Evolutionary conservation across 2,888 invertebrate species (phyloP), one percentile per base, ranked within the genome.

Genomic region (Molanna angustata): DNA sequence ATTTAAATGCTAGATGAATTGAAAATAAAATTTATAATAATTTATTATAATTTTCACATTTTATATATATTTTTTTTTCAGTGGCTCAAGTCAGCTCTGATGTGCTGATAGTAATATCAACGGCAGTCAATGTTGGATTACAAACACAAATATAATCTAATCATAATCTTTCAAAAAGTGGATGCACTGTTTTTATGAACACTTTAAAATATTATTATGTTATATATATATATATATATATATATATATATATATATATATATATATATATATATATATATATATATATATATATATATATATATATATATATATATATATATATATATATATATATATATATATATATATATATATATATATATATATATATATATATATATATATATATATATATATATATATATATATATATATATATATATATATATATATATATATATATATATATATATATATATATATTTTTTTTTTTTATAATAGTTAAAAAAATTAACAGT

Each of bases 51-150:
- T 46, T 16, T 18, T 16, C 6, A 45, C 3, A 13, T 13, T 1
- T 17, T 52, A 4, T 9, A 47, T 52, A 33, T 61, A 62, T 63
- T 67, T 69, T 67, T 67, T 61, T 85, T 82, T 63, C 79, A 88
- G 86, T 88, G 88, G 87, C 77, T 88, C 61, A 84, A 86, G 69
- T 84, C 84, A 60, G 83, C 86, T 19, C 70, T 87, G 58, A 85
- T 82, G 68, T 87, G 85, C 69, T 87, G 75, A 52, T 35, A 35
- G 13, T 4, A 13, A 35, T 13, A 39, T 13, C 14, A 17, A 17
- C 4, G 4, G n/a, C 9, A 4, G 17, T 16, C 6, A 4, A 39
- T 17, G 39, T 27, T 27, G 4, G 6, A 27, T 27, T 4, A 4
- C 27, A 27, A 27, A 7, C 6, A 27, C 27, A n/a, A n/a, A n/a